These are phyloP conservation scores for Bombus impatiens DNA, from an alignment of 1,140 invertebrate species.

Conservation along the genomic window DNA sequence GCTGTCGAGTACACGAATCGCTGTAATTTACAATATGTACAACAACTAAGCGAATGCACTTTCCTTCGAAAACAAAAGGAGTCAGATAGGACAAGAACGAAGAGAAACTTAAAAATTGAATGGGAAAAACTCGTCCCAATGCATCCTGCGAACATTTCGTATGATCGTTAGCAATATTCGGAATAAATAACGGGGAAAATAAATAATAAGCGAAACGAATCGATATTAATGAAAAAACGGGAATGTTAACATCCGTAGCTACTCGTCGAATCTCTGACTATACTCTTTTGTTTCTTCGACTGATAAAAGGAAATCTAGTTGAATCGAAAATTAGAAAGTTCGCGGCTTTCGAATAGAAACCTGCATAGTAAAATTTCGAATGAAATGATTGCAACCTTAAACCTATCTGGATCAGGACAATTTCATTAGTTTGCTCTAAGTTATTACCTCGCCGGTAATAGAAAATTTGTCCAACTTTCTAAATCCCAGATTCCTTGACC, in stretches of 20 bases:
- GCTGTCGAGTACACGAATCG: slow-evolving; percentile 74
- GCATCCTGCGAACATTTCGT: not conserved
- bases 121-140: slow-evolving; percentile 28
- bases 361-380: not conserved
- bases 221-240: slow-evolving; percentile 1
- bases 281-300: slow-evolving; percentile 19
- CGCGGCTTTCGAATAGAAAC: slow-evolving; percentile 16
- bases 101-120: not conserved
- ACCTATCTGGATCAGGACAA: not conserved
- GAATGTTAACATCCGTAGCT: slow-evolving; percentile 53
- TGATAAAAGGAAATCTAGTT: slow-evolving; percentile 25
- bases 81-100: not conserved
- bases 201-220: slow-evolving; percentile 29
- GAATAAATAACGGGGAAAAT: slow-evolving; percentile 17
- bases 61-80: slow-evolving; percentile 9
- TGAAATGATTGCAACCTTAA: not conserved
- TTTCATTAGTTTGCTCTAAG: not conserved
- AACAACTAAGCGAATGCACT: slow-evolving; percentile 79
- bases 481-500: not conserved
- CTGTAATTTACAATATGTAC: slow-evolving; percentile 80
- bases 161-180: not conserved
- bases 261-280: slow-evolving; percentile 42
- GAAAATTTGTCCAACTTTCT: not conserved
- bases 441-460: not conserved
- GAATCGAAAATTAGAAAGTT: slow-evolving; percentile 56